Percentiles rank a stretch among this genome's conserved stretches.
phyloP scores from a whole-genome alignment of 2,797 vertebrate genomes.

The Cephalopachus bancanus region DNA sequence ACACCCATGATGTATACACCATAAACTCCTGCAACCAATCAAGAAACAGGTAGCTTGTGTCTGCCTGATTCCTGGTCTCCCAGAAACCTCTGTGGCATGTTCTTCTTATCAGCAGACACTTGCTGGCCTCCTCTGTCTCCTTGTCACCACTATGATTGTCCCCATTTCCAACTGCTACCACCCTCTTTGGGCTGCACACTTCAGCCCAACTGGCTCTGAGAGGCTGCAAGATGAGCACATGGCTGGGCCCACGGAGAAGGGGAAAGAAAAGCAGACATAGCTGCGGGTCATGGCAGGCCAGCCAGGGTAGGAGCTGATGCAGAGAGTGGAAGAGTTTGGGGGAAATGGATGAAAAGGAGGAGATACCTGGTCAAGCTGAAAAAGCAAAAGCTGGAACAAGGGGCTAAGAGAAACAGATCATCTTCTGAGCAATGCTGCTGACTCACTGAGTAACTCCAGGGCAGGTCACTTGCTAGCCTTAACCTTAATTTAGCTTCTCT shows the following conservation, averaged over 20 bases:
- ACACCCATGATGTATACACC: background rate
- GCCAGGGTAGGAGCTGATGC: background rate
- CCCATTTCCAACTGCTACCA: background rate
- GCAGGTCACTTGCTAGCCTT: background rate
- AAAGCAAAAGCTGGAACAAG: background rate
- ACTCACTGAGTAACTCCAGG: background rate
- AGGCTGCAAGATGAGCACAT: background rate
- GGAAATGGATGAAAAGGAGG: background rate
- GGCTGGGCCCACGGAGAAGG: background rate
- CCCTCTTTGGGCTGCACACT: background rate
- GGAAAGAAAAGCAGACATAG: conserved; percentile 53
- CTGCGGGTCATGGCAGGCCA: background rate
- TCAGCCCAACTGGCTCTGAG: conserved; percentile 63
- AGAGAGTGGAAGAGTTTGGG: background rate
- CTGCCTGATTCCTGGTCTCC: conserved; percentile 28
- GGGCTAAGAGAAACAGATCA: rapidly evolving
- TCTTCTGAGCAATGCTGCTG: background rate
- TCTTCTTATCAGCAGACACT: conserved; percentile 38
- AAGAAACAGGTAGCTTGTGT: background rate
- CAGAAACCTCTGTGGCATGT: background rate
- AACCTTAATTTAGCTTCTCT: background rate
- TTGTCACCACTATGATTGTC: conserved; percentile 2
- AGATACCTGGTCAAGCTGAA: background rate
- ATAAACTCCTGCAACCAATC: background rate
- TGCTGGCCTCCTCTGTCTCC: background rate